These are phyloP conservation scores for Salminus brasiliensis DNA, from an alignment of 2,113 vertebrate genomes.

Conservation along the genomic window DNA sequence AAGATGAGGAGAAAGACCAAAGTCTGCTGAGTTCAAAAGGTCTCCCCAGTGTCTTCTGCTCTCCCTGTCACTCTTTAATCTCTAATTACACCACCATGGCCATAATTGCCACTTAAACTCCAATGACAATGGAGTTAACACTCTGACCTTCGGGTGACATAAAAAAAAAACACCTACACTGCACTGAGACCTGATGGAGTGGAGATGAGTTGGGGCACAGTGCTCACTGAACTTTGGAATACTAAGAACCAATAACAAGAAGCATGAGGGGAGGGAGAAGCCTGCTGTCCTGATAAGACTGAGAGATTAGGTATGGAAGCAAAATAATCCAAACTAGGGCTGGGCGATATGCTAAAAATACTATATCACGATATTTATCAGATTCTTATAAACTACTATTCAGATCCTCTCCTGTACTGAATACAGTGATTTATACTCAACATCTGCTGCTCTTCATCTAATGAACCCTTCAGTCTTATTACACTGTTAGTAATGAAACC, in stretches of 20 bases:
- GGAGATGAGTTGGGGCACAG: conserved; percentile 5
- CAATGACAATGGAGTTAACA: conserved; percentile 66
- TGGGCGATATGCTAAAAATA: no score
- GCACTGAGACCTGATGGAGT: conserved; percentile 37
- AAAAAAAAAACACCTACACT: conserved; percentile 33
- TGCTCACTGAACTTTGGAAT: conserved; percentile 25
- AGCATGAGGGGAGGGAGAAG: background rate
- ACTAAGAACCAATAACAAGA: conserved; percentile 1
- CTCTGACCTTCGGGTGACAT: conserved; percentile 44
- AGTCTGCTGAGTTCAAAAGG: conserved; percentile 75
- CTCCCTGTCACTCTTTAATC: conserved; percentile 75
- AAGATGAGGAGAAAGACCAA: conserved; percentile 67
- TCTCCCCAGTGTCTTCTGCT: conserved; percentile 49
- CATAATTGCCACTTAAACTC: conserved; percentile 77
- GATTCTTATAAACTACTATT: no score
- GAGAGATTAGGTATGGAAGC: background rate
- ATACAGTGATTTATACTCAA: no score
- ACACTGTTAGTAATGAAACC: no score
- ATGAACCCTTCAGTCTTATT: no score
- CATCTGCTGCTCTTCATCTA: no score
- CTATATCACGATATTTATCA: no score
- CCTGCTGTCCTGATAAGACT: background rate
- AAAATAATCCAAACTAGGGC: background rate
- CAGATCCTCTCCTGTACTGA: no score
- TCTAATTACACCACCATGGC: conserved; percentile 72